Evolutionary conservation across 2,113 vertebrate species (phyloP).

Genomic region (Aleadryas rufinucha): DNA sequence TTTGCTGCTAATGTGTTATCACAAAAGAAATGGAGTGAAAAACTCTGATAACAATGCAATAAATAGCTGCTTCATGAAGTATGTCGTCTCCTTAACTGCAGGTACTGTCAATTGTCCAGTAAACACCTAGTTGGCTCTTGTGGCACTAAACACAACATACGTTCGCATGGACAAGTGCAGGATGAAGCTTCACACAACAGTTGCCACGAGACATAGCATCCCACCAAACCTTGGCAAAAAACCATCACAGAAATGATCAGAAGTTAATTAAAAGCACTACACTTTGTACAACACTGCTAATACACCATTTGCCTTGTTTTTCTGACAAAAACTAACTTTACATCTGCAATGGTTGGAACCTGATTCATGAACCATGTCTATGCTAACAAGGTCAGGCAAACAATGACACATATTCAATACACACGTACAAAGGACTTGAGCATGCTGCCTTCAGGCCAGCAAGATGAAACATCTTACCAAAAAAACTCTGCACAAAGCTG

Average conservation of each 20-base stretch:
- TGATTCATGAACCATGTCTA: background rate
- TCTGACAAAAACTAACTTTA: background rate
- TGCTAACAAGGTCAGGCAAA: background rate
- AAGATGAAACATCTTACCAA: background rate
- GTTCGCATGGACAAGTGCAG: background rate
- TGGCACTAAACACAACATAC: background rate
- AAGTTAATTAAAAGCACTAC: background rate
- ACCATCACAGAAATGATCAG: background rate
- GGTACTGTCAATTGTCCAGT: background rate
- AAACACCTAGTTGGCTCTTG: background rate
- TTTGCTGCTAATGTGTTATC: background rate
- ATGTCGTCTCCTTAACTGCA: background rate
- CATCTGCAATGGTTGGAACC: background rate
- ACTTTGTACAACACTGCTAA: accelerated
- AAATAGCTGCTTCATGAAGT: background rate
- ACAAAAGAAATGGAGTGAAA: background rate
- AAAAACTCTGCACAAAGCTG: background rate
- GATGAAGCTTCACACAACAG: background rate
- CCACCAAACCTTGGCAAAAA: background rate
- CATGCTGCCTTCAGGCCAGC: background rate
- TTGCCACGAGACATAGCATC: accelerated
- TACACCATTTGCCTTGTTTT: background rate
- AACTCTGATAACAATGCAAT: background rate
- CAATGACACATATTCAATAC: accelerated
- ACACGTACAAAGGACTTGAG: accelerated